A percentile compares a stretch with the other conserved stretches of the same genome.
These are phyloP conservation scores for Drosophila meridionalis DNA, from an alignment of 2,888 invertebrate species.

Conservation along the genomic window DNA sequence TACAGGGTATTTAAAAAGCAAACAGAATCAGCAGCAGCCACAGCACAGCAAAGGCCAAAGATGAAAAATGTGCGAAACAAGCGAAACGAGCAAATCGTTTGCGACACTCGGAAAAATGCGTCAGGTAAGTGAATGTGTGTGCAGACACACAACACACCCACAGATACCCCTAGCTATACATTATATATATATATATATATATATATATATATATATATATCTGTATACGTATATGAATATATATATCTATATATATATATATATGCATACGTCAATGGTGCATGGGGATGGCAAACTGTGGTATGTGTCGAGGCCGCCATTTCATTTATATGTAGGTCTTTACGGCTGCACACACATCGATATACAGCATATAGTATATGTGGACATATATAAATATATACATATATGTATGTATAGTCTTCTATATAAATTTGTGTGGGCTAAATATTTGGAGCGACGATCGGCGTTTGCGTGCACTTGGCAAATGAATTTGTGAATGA, in stretches of 20 bases:
- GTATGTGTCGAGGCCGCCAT: constrained; percentile 54
- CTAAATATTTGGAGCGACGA: constrained; percentile 31
- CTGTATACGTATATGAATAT: background rate
- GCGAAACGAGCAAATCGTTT: constrained; percentile 64
- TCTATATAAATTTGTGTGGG: constrained; percentile 15
- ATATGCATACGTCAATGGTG: constrained; percentile 35
- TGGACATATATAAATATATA: background rate
- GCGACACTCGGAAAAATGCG: constrained; percentile 72
- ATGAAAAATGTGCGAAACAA: constrained; percentile 73
- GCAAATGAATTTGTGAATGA: constrained; percentile 24
- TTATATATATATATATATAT: background rate
- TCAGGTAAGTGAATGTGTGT: constrained; percentile 51
- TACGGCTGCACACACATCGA: constrained; percentile 11
- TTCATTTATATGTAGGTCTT: constrained; percentile 46
- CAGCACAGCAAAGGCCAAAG: constrained; percentile 49
- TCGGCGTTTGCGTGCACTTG: constrained; percentile 21
- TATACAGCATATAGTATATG: constrained; percentile 18
- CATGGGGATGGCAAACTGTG: constrained; percentile 31
- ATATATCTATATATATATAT: constrained; percentile 21
- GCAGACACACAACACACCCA: constrained; percentile 1
- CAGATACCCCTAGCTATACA: constrained; percentile 4
- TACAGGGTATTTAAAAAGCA: constrained; percentile 40
- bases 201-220: background rate
- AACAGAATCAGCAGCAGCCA: constrained; percentile 5
- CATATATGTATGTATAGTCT: background rate